Evolutionary conservation across 2,797 vertebrate species (phyloP), one percentile per base, ranked within the genome.

Genomic region (Sylvilagus floridanus): DNA sequence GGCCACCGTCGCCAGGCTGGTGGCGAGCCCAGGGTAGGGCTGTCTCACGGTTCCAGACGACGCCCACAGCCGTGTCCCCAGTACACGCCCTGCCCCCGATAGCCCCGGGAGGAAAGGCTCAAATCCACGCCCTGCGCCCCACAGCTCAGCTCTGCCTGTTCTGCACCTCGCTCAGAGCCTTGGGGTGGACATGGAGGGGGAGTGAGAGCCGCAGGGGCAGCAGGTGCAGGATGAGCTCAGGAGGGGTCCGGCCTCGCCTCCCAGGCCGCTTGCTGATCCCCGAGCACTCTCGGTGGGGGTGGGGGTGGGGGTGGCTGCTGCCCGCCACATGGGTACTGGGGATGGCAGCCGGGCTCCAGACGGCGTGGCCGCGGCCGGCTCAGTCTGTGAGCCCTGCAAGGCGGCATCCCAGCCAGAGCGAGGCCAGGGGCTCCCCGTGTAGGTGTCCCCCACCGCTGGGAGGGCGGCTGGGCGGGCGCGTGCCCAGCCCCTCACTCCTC

Each of bases 271-370:
- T 50, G 69, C 94, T 35, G 42, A 9, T 8, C 42, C 42, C 42
- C 8, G 8, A 7, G 42, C 42, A 42, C 42, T 42, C 42, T 42
- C 8, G 42, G 42, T 42, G 42, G 42, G 7, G 42, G 42, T 42
- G 42, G 42, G 7, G 42, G 42, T 42, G 42, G 42, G 42, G 42
- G 42, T 42, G 42, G 42, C 42, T 42, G 14, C 54, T 57, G 11
- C 3, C 5, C 8, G 1, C n/a, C 3, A 0, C 0, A 3, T 8
- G 4, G 0, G 37, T 30, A 2, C 57, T 78, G 73, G 69, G 42
- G 32, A 32, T 3, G 5, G 72, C 16, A 90, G 65, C 85, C 79
- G 37, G 42, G 54, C 10, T 28, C 52, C 7, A 42, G 42, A 42
- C 42, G 42, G 42, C 42, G 42, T 42, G 42, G 42, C 42, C 7